Base-by-base conservation (phyloP, 2,797 vertebrate genomes). In the Bufotes viridis region DNA sequence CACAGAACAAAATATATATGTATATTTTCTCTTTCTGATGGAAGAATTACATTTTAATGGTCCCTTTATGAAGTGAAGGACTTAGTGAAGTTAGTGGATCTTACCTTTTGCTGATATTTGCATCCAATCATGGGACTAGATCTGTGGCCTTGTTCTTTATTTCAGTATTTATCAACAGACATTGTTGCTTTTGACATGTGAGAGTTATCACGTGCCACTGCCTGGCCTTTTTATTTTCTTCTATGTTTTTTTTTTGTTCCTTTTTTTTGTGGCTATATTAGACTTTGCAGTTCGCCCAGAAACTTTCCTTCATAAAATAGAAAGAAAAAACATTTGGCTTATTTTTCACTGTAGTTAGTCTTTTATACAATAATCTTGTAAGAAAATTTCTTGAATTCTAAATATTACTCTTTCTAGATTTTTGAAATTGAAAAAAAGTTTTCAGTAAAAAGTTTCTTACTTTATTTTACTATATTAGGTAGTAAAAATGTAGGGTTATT, bases 401-500 rank as follows among this genome's bases (percentile, higher is more conserved):
- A 99, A 99, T 99, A 99, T 99, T 99, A 98, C 98, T 99, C 98
- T 99, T 99, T 99, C 98, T 99, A 99, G 98, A 99, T 99, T 99
- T 99, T 99, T 99, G 97, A 98, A 99, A 99, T 97, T 96, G 93
- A 99, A 96, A 99, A 96, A 94, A 98, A 97, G 96, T 99, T 99
- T 99, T 99, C 98, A 98, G 98, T 99, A 99, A 99, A 96, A 99
- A 99, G 96, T 99, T 99, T 99, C 98, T 98, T 99, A 99, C 98
- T 99, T 99, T 99, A 99, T 99, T 99, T 99, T 99, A 99, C 98
- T 99, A 99, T 99, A 96, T 98, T 99, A 99, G 98, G 98, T 99
- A 98, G 98, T 98, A 99, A 99, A 97, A 97, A 98, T 96, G 96
- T 98, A 98, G 94, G 97, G 97, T 98, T 98, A 98, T 97, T 96